Evolutionary conservation across 1,140 invertebrate genomes (phyloP), one percentile per base, ranked within the genome.

Genomic region (Drosophila arawakana): DNA sequence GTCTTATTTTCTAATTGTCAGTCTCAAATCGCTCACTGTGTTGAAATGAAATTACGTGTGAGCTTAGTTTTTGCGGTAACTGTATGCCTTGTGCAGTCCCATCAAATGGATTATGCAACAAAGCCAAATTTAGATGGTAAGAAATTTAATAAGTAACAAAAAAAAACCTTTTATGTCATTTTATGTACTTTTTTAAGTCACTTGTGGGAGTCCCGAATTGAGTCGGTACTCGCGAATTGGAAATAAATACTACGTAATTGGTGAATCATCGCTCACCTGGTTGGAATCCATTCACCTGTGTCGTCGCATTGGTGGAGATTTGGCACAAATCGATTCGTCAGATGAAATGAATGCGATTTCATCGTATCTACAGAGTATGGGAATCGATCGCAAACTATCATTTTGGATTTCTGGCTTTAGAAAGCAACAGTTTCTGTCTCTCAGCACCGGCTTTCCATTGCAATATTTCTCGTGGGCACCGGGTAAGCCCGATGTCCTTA

Each of bases 401-500:
- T 41, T 61, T 30, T 79, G 76, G 76, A 72, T 72, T 18, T 68
- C 72, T 1, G 65, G 73, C n/a, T 25, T 18, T 2, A 7, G 1
- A 0, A 61, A 69, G 9, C 57, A 50, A 8, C 11, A 55, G 0
- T 81, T 65, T 10, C 0, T 3, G 1, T 71, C 73, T 0, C 15
- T 65, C 1, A 61, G 37, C 9, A 73, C 10, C 11, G 76, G 79
- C 8, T 35, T 60, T n/a, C 55, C 34, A 10, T 44, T 79, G 7
- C 11, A 18, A 1, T 81, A 37, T 39, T 35, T 43, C 6, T 15
- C 25, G 0, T 78, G 79, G 76, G 65, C 63, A 11, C 0, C 0
- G 0, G 63, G 59, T 3, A 65, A 81, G 21, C 79, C 79, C 0
- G 72, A 81, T 47, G 62, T 73, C 62, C 50, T 44, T 49, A 57